Base-by-base conservation (phyloP, 2,888 invertebrate genomes). In the Hesperia comma region DNA sequence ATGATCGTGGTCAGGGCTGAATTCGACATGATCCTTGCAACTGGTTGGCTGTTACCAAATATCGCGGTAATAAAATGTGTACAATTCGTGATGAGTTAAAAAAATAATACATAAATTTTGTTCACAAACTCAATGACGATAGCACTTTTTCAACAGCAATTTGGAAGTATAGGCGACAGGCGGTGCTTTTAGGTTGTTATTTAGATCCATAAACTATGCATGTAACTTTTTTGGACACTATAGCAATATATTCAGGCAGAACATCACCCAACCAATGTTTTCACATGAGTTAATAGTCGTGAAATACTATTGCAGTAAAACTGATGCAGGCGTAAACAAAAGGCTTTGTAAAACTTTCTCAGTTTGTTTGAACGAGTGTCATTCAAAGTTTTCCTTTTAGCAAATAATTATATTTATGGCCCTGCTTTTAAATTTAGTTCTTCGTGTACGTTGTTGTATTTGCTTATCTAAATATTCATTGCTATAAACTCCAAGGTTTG, bases 141-240 rank as follows among this genome's bases (percentile, higher is more conserved):
- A 37, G 37, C 37, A 37, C 2, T 46, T 43, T 43, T 46, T 46
- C 8, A 12, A 46, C 49, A 49, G 8, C 49, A 49, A 49, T 49
- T 26, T 19, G 19, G 19, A 49, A 49, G 19, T 49, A 19, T 49
- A 49, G 49, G 57, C 46, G 21, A 51, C 55, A 46, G 43, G 37
- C 55, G 56, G 41, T 14, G 58, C 51, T 58, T 58, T 64, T 58
- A 53, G 58, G 32, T 19, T 43, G 58, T 58, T 53, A 58, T 64
- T 64, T 58, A 64, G 58, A 53, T 12, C 64, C 64, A 64, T 64
- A 64, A 58, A 64, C 41, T 64, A 58, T 64, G 64, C 58, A 58
- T 64, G 64, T 64, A 64, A 58, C 57, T 58, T 58, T 61, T 64
- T 51, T 37, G 53, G 10, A 41, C 32, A 43, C 64, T 58, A 64